Conservation (phyloP, 2,113 vertebrate genomes). For the Nansenia antarctica region DNA sequence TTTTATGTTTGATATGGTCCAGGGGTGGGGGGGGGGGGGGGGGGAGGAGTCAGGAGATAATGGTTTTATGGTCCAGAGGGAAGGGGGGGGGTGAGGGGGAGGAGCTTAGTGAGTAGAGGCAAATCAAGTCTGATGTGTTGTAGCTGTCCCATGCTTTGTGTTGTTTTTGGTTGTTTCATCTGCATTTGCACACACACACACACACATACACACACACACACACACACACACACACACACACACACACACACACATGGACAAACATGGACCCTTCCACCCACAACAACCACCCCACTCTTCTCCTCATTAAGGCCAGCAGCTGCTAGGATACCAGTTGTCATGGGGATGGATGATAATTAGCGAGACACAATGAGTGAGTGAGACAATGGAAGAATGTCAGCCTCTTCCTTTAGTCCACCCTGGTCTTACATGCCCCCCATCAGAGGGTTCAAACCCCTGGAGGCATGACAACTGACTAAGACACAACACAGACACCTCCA, state of each 20-base stretch:
- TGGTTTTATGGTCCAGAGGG: neutral
- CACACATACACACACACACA: neutral
- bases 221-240: neutral
- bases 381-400: neutral
- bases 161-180: neutral
- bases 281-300: neutral
- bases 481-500: too few species aligned
- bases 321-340: slow-evolving; percentile 5
- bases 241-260: neutral
- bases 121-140: neutral
- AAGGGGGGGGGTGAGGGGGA: neutral
- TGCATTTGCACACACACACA: neutral
- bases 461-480: too few species aligned
- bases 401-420: neutral
- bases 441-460: neutral
- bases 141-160: neutral
- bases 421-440: neutral
- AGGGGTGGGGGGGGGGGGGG: too few species aligned
- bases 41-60: neutral
- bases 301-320: neutral
- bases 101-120: neutral
- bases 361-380: neutral
- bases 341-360: slow-evolving; percentile 7
- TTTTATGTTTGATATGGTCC: neutral
- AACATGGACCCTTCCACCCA: neutral